Evolutionary conservation across 1,140 invertebrate genomes (phyloP), one percentile per base, ranked within the genome.

Genomic region (Formica selysi): DNA sequence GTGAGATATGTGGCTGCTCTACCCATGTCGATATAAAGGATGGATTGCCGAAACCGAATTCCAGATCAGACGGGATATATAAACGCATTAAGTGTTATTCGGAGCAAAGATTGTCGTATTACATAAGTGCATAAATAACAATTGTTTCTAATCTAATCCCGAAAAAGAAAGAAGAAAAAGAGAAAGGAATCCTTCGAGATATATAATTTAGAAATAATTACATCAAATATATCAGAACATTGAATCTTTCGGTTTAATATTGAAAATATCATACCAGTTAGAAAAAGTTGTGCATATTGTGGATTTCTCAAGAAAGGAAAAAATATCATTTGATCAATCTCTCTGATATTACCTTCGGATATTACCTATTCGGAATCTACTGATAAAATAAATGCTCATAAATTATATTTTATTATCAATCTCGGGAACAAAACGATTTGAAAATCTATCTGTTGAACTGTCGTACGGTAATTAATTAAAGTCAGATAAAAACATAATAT

Each of bases 1-100:
- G 41, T 19, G 48, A 86, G 76, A 59, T 68, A 89, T 83, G 88
- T 86, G 85, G 88, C 85, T 65, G 61, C 88, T 89, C 87, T 87
- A 86, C 81, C 87, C 86, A 83, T 59, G 32, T 65, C 29, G 26
- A 64, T 73, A 83, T 48, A 22, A 70, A 85, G 88, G 87, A 78
- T 78, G 80, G 76, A 79, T 89, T 86, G 22, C 83, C 81, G 62
- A 83, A 29, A 48, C 68, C 36, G 38, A 48, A 54, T 62, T 73
- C 68, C 48, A 29, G 64, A 68, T 29, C 22, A 70, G 11, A 29
- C 36, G 38, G 16, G 8, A 61, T 44, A 13, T 48, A 11, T n/a
- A 26, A 36, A 80, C 51, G 57, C 61, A 22, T 64, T 32, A 32
- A 4, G 5, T 11, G 29, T 51, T 65, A 5, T 51, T 36, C 62